Conservation (phyloP, 2,113 vertebrate genomes). For the Charadrius vociferus region DNA sequence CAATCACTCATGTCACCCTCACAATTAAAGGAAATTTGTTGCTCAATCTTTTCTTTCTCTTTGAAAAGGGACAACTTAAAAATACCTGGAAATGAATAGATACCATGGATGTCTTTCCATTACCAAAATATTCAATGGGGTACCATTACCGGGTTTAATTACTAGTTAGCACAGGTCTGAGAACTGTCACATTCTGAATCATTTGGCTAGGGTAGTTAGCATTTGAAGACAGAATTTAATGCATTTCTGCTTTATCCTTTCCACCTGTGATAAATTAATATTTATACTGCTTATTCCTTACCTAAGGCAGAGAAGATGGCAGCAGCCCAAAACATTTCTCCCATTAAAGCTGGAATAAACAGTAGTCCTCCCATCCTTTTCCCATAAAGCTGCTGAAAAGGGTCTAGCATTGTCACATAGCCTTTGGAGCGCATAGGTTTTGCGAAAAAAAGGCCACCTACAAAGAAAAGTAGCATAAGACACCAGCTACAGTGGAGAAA, state of each 20-base stretch:
- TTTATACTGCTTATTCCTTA: slow-evolving; percentile 63
- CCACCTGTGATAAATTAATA: neutral
- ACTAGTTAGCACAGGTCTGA: neutral
- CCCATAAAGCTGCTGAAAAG: slow-evolving; percentile 95
- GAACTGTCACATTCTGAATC: neutral
- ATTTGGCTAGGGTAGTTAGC: neutral
- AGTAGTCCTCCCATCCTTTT: slow-evolving; percentile 95
- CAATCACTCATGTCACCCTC: neutral
- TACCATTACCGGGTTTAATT: neutral
- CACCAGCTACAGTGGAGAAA: neutral
- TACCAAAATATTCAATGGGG: neutral
- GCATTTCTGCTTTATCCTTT: neutral
- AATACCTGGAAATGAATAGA: neutral
- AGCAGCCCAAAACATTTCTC: slow-evolving; percentile 99
- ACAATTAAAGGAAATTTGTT: neutral
- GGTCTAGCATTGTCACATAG: slow-evolving; percentile 97
- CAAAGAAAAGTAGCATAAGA: slow-evolving; percentile 2
- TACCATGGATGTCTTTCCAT: neutral
- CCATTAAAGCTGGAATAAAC: slow-evolving; percentile 96
- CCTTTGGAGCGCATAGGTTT: slow-evolving; percentile 96
- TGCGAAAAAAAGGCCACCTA: slow-evolving; percentile 96
- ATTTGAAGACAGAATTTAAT: neutral
- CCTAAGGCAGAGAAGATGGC: slow-evolving; percentile 96
- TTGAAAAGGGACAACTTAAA: neutral
- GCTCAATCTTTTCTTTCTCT: neutral